Base-by-base conservation (phyloP, 1,140 invertebrate species). In the Bombus fervidus region DNA sequence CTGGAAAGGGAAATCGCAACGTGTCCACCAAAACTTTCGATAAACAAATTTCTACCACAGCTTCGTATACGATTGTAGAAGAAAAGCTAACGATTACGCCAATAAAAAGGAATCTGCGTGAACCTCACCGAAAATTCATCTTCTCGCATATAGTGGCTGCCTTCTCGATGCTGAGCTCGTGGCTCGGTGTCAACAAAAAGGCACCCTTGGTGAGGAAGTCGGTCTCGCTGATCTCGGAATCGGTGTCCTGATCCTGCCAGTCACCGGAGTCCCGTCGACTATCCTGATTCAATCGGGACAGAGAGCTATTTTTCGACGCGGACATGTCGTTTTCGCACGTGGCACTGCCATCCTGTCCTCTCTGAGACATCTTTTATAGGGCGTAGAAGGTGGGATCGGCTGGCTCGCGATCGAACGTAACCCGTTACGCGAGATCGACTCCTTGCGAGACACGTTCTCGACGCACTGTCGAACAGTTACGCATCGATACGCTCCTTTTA, bases 121-220 rank as follows among this genome's bases (percentile, higher is more conserved):
- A n/a, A 53, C 53, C 93, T 94, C 87, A 95, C 94, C 94, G 93
- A 94, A 98, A 98, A 95, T 97, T 97, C 96, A 98, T 97, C 94
- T 98, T 98, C 95, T 98, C 97, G 94, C 97, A 98, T 88, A 98
- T 98, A 89, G 97, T 96, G n/a, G 97, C 97, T 1, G 97, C 97
- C 88, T 97, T 97, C 94, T 98, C 97, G 96, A 98, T 96, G 91
- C 96, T 98, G 84, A 98, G 95, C 91, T 98, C 97, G 94, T 98
- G 97, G 78, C 97, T 97, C 41, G 97, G 97, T 69, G 97, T 98
- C 81, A 98, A 95, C 69, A 98, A 96, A 94, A 98, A 98, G n/a
- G 97, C 97, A 66, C 96, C 97, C 86, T 95, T 95, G n/a, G 95
- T 95, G 41, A 96, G 91, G 81, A 96, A 95, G 84, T 94, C 94